Conservation (phyloP, 2,888 invertebrate genomes). For the Aproaerema taeniolella region DNA sequence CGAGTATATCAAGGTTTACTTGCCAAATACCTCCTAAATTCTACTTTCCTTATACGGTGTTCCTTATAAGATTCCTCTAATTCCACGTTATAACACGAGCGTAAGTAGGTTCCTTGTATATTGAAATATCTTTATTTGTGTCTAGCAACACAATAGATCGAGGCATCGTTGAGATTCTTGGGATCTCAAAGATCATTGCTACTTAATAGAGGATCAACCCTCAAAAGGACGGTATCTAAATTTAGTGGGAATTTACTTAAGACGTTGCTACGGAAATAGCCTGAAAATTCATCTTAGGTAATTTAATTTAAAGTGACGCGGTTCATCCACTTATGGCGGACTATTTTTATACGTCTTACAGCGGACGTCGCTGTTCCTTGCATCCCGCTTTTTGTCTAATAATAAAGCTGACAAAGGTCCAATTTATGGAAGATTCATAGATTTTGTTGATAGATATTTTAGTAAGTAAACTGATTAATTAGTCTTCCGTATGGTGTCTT, state of each 20-base stretch:
- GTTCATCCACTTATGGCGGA: slow-evolving; percentile 48
- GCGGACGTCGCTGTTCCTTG: slow-evolving; percentile 6
- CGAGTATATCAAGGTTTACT: too few relatives aligned
- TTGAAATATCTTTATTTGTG: too few relatives aligned
- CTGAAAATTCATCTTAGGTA: slow-evolving; percentile 63
- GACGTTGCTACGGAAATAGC: slow-evolving; percentile 59
- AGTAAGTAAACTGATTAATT: too few relatives aligned
- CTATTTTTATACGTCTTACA: slow-evolving; percentile 41
- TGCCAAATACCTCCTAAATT: too few relatives aligned
- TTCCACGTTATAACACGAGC: too few relatives aligned
- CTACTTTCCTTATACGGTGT: too few relatives aligned
- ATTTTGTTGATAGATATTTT: too few relatives aligned
- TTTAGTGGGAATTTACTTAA: slow-evolving; percentile 38
- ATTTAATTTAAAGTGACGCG: slow-evolving; percentile 67
- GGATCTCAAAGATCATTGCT: slow-evolving; percentile 10
- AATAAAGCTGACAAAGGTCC: slow-evolving; percentile 5
- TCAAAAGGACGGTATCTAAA: slow-evolving; percentile 32
- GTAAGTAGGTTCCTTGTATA: too few relatives aligned
- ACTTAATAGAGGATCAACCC: slow-evolving; percentile 21
- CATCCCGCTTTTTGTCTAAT: slow-evolving; percentile 3
- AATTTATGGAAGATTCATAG: too few relatives aligned
- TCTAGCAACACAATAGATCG: slow-evolving; percentile 8
- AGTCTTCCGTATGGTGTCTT: too few relatives aligned
- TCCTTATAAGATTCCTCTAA: too few relatives aligned
- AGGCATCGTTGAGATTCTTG: background rate